These are phyloP conservation scores for Enteromius anoplus DNA, from an alignment of 2,797 vertebrate species.

Conservation along the genomic window DNA sequence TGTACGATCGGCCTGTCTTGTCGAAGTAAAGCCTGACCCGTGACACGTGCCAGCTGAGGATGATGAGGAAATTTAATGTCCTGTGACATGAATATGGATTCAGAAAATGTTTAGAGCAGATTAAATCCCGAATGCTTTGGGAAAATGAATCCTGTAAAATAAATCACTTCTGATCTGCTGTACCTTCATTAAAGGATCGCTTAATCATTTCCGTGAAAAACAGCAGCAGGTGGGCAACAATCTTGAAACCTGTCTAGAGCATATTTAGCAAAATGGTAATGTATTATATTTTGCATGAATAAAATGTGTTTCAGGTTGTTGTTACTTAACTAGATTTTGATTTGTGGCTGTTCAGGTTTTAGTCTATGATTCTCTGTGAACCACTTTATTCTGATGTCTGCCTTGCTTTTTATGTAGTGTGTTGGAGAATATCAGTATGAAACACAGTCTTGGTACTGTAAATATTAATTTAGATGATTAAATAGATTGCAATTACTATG, in stretches of 20 bases:
- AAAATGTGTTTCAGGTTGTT: not conserved
- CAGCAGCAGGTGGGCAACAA: not conserved
- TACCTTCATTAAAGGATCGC: not conserved
- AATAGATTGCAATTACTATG: not conserved
- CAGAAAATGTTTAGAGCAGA: slow-evolving; percentile 28
- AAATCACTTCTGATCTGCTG: not conserved
- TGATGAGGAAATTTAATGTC: slow-evolving; percentile 17
- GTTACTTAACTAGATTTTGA: not conserved
- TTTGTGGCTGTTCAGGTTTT: not conserved
- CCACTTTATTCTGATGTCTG: not conserved
- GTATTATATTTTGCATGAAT: not conserved
- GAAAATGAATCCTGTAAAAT: not conserved
- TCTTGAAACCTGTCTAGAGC: not conserved
- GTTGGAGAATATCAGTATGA: not conserved
- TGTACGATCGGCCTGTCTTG: slow-evolving; percentile 23
- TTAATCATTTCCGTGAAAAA: not conserved
- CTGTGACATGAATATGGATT: slow-evolving; percentile 5
- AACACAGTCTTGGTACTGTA: not conserved
- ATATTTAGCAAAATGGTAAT: not conserved
- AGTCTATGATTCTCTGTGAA: not conserved
- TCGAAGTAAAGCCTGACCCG: not conserved
- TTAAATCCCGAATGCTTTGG: not conserved
- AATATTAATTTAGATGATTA: not conserved
- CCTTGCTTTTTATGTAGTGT: not conserved
- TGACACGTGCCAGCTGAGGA: slow-evolving; percentile 14